These are phyloP conservation scores for Rapana venosa DNA, from an alignment of 2,888 invertebrate genomes.

Conservation along the genomic window DNA sequence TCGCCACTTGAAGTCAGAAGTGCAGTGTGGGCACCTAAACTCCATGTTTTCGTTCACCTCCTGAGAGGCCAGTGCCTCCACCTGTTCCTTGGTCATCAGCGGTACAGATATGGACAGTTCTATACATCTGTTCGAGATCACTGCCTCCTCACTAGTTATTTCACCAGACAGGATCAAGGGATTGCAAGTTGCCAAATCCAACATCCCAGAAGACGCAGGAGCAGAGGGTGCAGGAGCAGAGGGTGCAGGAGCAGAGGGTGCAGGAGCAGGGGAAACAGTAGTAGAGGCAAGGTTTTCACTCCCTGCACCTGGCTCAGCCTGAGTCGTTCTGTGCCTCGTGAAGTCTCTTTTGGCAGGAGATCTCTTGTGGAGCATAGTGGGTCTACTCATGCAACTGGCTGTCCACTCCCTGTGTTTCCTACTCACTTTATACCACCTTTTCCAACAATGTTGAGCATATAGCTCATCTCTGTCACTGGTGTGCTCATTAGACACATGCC, in stretches of 20 bases:
- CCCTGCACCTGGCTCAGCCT: background rate
- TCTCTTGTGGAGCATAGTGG: background rate
- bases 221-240: background rate
- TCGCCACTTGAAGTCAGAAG: background rate
- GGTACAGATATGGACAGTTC: background rate
- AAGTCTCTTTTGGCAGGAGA: background rate
- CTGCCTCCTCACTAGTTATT: background rate
- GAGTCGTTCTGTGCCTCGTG: background rate
- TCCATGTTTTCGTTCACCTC: slow-evolving; percentile 10
- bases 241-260: background rate
- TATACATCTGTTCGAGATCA: background rate
- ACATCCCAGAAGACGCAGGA: background rate
- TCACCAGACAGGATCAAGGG: too few relatives aligned
- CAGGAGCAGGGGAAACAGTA: background rate
- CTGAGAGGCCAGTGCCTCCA: background rate
- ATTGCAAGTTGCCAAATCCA: too few relatives aligned
- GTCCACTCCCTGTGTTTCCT: background rate
- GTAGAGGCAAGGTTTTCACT: background rate
- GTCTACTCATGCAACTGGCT: background rate
- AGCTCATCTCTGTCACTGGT: background rate
- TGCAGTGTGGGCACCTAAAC: slow-evolving; percentile 32
- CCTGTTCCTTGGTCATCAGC: background rate
- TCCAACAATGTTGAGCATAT: background rate
- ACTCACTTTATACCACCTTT: background rate
- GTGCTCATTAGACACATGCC: slow-evolving; percentile 1